Evolutionary conservation across 2,113 vertebrate genomes (phyloP).

Genomic region (Tinamus guttatus): DNA sequence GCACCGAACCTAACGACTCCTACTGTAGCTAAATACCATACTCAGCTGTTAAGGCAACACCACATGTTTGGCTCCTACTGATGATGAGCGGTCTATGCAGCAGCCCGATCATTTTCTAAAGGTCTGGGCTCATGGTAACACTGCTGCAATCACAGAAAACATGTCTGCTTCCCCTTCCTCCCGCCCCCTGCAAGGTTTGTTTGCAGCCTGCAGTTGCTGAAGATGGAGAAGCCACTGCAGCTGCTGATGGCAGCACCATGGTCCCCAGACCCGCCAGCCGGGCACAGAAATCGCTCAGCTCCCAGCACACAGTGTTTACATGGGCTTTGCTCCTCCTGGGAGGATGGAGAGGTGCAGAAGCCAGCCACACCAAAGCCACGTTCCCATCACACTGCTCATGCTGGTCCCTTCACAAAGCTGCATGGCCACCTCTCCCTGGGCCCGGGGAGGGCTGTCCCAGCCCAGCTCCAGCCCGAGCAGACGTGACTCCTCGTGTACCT

Average conservation of each 20-base stretch:
- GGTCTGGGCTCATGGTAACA: background rate
- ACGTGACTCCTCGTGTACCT: background rate
- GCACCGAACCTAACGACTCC: background rate
- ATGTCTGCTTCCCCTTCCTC: background rate
- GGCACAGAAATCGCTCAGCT: background rate
- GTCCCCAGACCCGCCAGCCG: too few relatives aligned
- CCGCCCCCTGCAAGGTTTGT: background rate
- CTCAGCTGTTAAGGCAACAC: background rate
- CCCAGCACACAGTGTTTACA: accelerated
- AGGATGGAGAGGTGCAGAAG: background rate
- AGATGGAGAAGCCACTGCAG: background rate
- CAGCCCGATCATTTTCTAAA: background rate
- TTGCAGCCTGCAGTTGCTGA: background rate
- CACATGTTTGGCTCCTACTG: accelerated
- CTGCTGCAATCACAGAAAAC: background rate
- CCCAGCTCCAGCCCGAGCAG: background rate
- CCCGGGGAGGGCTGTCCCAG: background rate
- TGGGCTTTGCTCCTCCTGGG: background rate
- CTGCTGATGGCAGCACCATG: background rate
- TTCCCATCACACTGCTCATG: background rate
- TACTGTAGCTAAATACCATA: background rate
- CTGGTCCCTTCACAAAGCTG: accelerated
- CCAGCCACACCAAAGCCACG: accelerated
- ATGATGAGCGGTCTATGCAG: background rate
- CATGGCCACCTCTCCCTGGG: accelerated